phyloP scores from a whole-genome alignment of 2,113 vertebrate species.

The Eleginops maclovinus region DNA sequence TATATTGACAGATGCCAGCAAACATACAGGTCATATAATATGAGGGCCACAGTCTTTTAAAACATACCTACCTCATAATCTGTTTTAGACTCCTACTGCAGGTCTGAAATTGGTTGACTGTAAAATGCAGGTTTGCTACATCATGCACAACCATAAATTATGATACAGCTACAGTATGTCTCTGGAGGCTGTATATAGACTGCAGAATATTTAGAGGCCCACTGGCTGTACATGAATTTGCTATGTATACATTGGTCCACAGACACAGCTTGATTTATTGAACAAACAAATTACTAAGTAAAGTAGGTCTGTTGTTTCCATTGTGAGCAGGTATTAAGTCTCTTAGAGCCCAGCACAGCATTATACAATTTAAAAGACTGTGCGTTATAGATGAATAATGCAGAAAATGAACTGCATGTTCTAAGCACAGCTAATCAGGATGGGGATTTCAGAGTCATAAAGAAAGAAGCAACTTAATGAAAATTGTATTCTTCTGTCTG shows the following conservation, averaged over 20 bases:
- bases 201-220: not conserved
- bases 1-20: slow-evolving; percentile 26
- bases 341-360: slow-evolving; percentile 14
- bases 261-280: slow-evolving; percentile 13
- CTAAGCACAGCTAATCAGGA: slow-evolving; percentile 54
- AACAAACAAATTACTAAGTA: slow-evolving; percentile 17
- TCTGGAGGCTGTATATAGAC: not conserved
- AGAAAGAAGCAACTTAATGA: slow-evolving; percentile 43
- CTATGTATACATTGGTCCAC: not conserved
- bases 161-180: not conserved
- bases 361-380: slow-evolving; percentile 20
- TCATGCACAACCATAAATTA: slow-evolving; percentile 10
- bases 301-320: slow-evolving; percentile 10
- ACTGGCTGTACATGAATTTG: not conserved
- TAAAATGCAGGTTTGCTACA: not conserved
- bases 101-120: slow-evolving; percentile 1
- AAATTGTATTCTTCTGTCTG: slow-evolving; percentile 53
- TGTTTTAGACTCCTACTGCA: too few relatives aligned
- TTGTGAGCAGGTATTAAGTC: slow-evolving; percentile 33
- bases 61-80: too few relatives aligned
- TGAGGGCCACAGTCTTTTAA: slow-evolving; percentile 29
- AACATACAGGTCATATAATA: slow-evolving; percentile 27
- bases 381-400: slow-evolving; percentile 39
- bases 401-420: slow-evolving; percentile 43
- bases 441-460: slow-evolving; percentile 37